Percentiles rank a stretch among this genome's conserved stretches.
Evolutionary conservation across 2,797 vertebrate species (phyloP).

Genomic region (Arnoldichthys spilopterus): DNA sequence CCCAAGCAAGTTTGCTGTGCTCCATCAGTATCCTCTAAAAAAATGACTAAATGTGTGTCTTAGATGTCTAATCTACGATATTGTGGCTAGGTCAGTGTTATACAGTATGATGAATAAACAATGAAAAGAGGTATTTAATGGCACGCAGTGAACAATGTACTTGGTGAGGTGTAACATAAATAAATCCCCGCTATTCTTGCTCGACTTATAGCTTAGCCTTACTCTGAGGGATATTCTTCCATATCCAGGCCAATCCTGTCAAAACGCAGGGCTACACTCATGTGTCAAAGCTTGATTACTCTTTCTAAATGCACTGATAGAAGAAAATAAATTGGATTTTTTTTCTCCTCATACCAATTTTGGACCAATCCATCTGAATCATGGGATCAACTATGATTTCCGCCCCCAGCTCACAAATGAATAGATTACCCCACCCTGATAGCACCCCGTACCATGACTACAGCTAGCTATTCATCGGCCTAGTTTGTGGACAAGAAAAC

Average conservation of each 20-base stretch:
- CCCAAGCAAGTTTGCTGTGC: background rate
- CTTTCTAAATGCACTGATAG: slow-evolving; percentile 30
- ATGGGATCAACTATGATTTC: slow-evolving; percentile 11
- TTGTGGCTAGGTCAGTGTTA: slow-evolving; percentile 1
- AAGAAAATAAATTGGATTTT: slow-evolving; percentile 29
- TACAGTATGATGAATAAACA: slow-evolving; percentile 10
- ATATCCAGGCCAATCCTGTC: slow-evolving; percentile 35
- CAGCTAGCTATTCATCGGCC: background rate
- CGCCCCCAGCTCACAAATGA: slow-evolving; percentile 12
- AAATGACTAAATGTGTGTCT: slow-evolving; percentile 3
- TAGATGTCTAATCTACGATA: background rate
- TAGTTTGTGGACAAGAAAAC: slow-evolving; percentile 1
- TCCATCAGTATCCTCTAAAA: background rate
- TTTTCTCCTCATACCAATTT: slow-evolving; percentile 25
- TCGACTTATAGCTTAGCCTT: background rate
- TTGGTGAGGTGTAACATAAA: slow-evolving; percentile 28
- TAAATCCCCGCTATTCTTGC: background rate
- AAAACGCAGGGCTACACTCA: slow-evolving; percentile 14
- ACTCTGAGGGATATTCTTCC: background rate
- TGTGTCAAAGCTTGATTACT: slow-evolving; percentile 30
- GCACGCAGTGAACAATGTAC: slow-evolving; percentile 1
- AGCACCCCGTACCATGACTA: slow-evolving; percentile 1
- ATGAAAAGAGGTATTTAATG: background rate
- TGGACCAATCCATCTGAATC: slow-evolving; percentile 25
- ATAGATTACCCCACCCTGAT: slow-evolving; percentile 16